Base-by-base conservation (phyloP, 53 echinoderm and acorn worm species). In the Zoroaster sp. region DNA sequence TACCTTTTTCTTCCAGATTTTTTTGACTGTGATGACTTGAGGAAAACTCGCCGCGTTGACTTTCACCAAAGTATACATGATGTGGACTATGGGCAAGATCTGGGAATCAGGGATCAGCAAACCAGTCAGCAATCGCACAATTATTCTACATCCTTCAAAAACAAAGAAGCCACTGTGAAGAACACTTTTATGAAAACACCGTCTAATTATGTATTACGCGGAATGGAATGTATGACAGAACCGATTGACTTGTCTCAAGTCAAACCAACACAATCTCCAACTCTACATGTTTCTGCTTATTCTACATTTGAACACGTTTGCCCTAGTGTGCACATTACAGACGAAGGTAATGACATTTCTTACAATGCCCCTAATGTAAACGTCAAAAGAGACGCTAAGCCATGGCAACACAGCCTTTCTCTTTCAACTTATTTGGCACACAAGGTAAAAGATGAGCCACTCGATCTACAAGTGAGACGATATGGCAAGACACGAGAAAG, bases 391-490 rank as follows among this genome's bases (percentile, higher is more conserved):
- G 49, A 75, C n/a, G n/a, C n/a, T n/a, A n/a, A n/a, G n/a, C n/a
- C n/a, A n/a, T n/a, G n/a, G n/a, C n/a, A n/a, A n/a, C n/a, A n/a
- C n/a, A n/a, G n/a, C n/a, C n/a, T n/a, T n/a, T n/a, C n/a, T n/a
- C n/a, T n/a, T n/a, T n/a, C n/a, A n/a, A n/a, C n/a, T n/a, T n/a
- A n/a, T n/a, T n/a, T n/a, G n/a, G n/a, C n/a, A n/a, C n/a, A 49
- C 17, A 63, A 55, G 13, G 71, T 82, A 9, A 34, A 14, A 4
- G 91, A 93, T 20, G 90, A 93, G 41, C 93, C 93, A 28, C 83
- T 93, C 0, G 80, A 93, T 83, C 66, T 93, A 12, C 87, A 91
- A 39, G 40, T 91, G 25, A 67, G 66, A 36, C 79, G 71, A 14
- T 35, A 51, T 35, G 81, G 14, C 35, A 45, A 5, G 5, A 33